These are phyloP conservation scores for Tor tambroides DNA, from an alignment of 2,113 vertebrate genomes.

Conservation along the genomic window DNA sequence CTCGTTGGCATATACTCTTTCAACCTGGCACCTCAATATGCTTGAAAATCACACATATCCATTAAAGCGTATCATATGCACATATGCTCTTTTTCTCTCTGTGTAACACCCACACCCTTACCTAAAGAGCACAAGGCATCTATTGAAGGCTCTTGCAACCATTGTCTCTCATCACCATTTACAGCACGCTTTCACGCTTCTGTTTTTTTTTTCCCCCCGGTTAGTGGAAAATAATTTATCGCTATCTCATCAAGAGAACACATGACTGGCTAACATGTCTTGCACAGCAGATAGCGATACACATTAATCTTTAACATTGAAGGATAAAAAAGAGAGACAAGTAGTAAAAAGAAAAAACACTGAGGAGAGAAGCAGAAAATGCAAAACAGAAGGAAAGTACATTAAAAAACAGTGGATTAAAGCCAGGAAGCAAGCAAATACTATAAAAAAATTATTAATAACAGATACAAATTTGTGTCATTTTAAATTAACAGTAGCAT, in stretches of 20 bases:
- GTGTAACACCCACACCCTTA: not conserved
- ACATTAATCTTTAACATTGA: not conserved
- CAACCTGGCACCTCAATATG: not conserved
- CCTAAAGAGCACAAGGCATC: not conserved
- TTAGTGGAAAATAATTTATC: not conserved
- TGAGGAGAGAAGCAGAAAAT: not conserved
- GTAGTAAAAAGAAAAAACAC: not conserved
- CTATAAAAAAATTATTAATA: not conserved
- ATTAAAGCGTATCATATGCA: not conserved
- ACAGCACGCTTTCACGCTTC: not conserved
- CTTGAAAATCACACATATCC: not conserved
- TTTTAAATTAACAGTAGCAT: no score
- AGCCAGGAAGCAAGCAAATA: not conserved
- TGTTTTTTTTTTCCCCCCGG: not conserved
- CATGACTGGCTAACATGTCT: conserved; percentile 42
- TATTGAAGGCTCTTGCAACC: not conserved
- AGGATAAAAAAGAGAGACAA: no score
- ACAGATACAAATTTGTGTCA: no score
- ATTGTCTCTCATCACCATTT: not conserved
- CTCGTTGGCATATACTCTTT: not conserved
- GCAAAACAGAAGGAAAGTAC: not conserved
- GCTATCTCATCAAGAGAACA: conserved; percentile 25
- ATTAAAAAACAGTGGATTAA: not conserved
- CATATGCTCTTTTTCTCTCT: no score
- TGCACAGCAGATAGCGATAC: not conserved